Evolutionary conservation across 2,888 invertebrate species (phyloP), one percentile per base, ranked within the genome.

Genomic region (Slavum lentiscoides): DNA sequence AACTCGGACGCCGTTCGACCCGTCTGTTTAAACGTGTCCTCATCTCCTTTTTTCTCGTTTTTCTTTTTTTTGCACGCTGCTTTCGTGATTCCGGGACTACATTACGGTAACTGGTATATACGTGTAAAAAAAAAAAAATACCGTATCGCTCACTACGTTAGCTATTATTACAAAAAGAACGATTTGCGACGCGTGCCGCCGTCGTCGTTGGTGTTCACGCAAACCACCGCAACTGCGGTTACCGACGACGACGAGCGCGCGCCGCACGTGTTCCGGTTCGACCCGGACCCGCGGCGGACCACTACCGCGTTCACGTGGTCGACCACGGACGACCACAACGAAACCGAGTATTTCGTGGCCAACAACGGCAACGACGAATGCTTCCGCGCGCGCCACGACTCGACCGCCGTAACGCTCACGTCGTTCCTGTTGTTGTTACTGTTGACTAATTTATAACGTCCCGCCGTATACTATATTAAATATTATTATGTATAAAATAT

Each of bases 81-180:
- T 70, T 8, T 17, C 9, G 11, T 11, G 53, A 19, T 3, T 9
- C 43, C 8, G 8, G 43, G 13, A 49, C 53, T 39, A 19, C 4
- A 19, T 39, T 39, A 13, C 4, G 30, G 30, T 30, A 30, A 30
- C 30, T 30, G 30, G 30, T 30, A 30, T 30, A 30, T 6, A 62
- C 55, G 19, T 11, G 7, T 30, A 30, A 30, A 30, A 30, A 30
- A 30, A 30, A 30, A 1, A 30, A 30, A 30, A 30, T n/a, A 43
- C 2, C 43, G 43, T 43, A 43, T 9, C 49, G 1, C 11, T 13
- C 15, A 49, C 49, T 13, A 3, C 49, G 49, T 15, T 21, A 72
- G 80, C 8, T 64, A 64, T 70, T 43, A 39, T 58, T 66, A 72
- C n/a, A 80, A 72, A 43, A 80, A 80, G 15, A 80, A 80, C n/a